Base-by-base conservation (phyloP, 2,888 invertebrate species). In the Electrophaes corylata region DNA sequence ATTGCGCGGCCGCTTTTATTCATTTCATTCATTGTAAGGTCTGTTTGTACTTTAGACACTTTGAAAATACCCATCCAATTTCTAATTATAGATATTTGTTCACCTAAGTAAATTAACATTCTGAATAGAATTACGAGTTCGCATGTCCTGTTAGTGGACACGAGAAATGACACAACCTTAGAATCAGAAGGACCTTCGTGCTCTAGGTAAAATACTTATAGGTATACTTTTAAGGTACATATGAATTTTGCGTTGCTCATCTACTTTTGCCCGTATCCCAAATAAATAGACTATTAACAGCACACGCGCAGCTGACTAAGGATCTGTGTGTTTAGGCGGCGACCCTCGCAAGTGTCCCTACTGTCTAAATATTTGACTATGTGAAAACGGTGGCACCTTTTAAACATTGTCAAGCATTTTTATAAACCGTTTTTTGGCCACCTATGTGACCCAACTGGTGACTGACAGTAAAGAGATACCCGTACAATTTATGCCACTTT, bases 291-390 rank as follows among this genome's bases (percentile, higher is more conserved):
- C 53, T 65, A 47, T 64, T 51, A 63, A 50, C 41, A 56, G 52
- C 64, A 54, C 58, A 59, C 63, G 70, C 69, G 64, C 31, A 8
- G 63, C 37, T 50, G 67, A 66, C 65, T 65, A 49, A 31, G 18
- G 49, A 61, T 64, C 43, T 57, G 69, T 76, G 65, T 57, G 69
- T 64, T 75, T 72, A 72, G 71, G 31, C 37, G 39, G 16, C 16
- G 1, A 52, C 33, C 33, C 50, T 47, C 47, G 47, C 46, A 54
- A 57, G 37, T 43, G 43, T 41, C 46, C 37, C 31, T 40, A 39
- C 37, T 57, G 52, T 45, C 43, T 59, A 52, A 46, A 48, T 49
- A 29, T 54, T 54, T 54, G 39, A 54, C 40, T 6, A 20, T 48
- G 47, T 37, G 47, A 49, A 58, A 64, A 63, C 51, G 39, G 20